These are phyloP conservation scores for Xerus rutilus DNA, from an alignment of 2,797 vertebrate species.

Conservation along the genomic window DNA sequence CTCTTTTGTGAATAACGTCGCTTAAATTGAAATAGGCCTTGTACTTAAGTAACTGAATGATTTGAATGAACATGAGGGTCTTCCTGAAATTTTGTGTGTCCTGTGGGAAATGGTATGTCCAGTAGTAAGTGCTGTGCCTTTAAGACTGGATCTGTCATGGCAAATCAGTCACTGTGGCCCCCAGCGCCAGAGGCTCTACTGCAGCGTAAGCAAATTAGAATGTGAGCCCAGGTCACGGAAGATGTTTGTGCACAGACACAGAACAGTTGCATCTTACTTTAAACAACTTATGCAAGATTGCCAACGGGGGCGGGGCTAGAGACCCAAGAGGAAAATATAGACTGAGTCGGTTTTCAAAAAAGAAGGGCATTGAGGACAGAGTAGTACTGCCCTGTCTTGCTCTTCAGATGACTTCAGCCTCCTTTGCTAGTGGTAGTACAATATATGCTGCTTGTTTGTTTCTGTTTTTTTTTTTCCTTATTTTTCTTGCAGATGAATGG, in stretches of 20 bases:
- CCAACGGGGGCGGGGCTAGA: not conserved
- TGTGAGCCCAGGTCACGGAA: not conserved
- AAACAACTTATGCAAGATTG: not conserved
- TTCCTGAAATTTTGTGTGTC: slow-evolving; percentile 58
- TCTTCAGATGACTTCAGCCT: not conserved
- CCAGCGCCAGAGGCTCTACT: not conserved
- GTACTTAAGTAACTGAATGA: slow-evolving; percentile 63
- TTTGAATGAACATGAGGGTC: not conserved
- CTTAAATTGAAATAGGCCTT: slow-evolving; percentile 69
- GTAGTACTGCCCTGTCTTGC: not conserved
- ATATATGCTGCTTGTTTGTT: slow-evolving; percentile 64
- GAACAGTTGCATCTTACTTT: not conserved
- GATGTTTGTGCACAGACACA: not conserved
- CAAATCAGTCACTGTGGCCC: not conserved
- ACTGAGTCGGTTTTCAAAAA: not conserved
- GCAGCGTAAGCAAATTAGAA: not conserved
- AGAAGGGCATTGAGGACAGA: not conserved
- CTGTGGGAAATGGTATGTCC: slow-evolving; percentile 17
- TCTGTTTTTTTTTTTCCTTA: not conserved
- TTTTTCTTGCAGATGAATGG: slow-evolving; percentile 90
- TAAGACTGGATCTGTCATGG: not conserved
- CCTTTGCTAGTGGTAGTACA: slow-evolving; percentile 51
- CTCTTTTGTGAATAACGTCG: slow-evolving; percentile 72
- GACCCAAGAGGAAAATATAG: not conserved
- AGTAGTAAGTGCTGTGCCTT: not conserved